Base-by-base conservation (phyloP, 1,140 invertebrate species). In the Formica exsecta region DNA sequence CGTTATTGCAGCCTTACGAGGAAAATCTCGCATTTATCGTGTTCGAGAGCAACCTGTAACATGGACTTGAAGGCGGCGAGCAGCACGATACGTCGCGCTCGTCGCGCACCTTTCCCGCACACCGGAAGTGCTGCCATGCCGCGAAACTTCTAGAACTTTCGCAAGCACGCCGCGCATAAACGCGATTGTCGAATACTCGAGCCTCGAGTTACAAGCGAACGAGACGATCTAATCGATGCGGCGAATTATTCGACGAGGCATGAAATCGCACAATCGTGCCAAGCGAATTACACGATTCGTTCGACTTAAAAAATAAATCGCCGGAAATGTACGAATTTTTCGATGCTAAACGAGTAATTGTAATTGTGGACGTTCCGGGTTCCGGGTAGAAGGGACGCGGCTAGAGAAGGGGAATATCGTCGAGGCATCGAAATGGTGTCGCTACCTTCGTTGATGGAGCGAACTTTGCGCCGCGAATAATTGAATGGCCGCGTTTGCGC, bases 121-220 rank as follows among this genome's bases (percentile, higher is more conserved):
- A 89, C 92, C 92, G 92, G 93, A 93, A 93, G 90, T 66, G 88
- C 86, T 86, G 88, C 86, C 88, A 76, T 88, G 44, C 79, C 85
- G 86, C 89, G 92, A 93, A 93, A 93, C 91, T 93, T 93, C 93
- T 93, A 93, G 93, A 93, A 93, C 92, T 88, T 93, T 93, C 90
- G 81, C 29, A n/a, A 57, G 48, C 59, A 44, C 19, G 32, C 81
- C 54, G 38, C 51, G 41, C 16, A 22, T 13, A 44, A 16, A n/a
- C 74, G 29, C 64, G 19, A 86, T 59, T 41, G 25, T 22, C 29
- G 25, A 19, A 44, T 16, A 9, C 54, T 38, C 11, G 71, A 64
- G 44, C n/a, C 41, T 62, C 57, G 59, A 25, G 7, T 29, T 7
- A 22, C 6, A 19, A 36, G 22, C 13, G 38, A 36, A 41, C 51